Base-by-base conservation (phyloP, 2,888 invertebrate genomes). In the Lomographa bimaculata region DNA sequence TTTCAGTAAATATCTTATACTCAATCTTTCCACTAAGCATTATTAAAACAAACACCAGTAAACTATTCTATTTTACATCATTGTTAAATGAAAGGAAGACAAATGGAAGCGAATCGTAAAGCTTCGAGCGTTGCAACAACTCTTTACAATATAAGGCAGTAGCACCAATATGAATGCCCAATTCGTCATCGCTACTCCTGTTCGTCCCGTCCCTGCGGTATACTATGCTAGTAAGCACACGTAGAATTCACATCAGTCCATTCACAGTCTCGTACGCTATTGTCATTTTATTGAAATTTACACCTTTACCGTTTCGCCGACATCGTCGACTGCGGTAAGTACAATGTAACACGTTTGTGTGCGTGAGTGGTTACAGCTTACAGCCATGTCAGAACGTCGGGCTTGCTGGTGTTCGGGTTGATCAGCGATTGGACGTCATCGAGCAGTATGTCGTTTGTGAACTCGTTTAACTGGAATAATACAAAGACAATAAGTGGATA, bases 361-460 rank as follows among this genome's bases (percentile, higher is more conserved):
- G 25, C 34, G 1, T n/a, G 14, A 5, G 72, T 65, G 7, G n/a
- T 5, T 12, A 16, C n/a, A 6, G 60, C 53, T 40, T 50, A 57
- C 51, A 48, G 57, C 47, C 23, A 11, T 10, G 96, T 96, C 68
- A 96, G 92, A 71, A 93, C 94, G 81, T 95, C 95, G 73, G 95
- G 93, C 91, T 96, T 96, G 82, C 93, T 94, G 70, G 94, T 93
- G 69, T 95, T 93, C 59, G 97, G 94, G 89, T 95, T 96, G 74
- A 97, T 96, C 71, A 97, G 91, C 60, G 95, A 96, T 86, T 97
- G 96, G 73, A 97, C 96, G 83, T 94, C 95, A 68, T 96, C 96
- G 82, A 97, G 90, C 75, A 97, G 91, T 76, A 96, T 95, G 79
- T 95, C 96, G 82, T 91, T 95, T 72, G 95, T 93, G 79, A 97